phyloP scores from a whole-genome alignment of 2,888 invertebrate species.

The Clostera curtula region DNA sequence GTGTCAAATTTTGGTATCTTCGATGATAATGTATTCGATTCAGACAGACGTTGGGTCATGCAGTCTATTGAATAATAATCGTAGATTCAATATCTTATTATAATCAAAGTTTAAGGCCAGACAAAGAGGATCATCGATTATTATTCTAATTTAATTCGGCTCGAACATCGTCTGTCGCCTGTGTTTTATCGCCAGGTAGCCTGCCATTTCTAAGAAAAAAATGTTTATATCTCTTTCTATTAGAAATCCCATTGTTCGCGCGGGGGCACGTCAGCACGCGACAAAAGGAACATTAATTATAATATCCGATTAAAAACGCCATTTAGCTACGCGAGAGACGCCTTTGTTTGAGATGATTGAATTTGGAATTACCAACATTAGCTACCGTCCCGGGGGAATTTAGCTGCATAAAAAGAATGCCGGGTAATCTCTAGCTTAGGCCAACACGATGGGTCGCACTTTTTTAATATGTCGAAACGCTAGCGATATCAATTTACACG shows the following conservation, averaged over 20 bases:
- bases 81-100: constrained; percentile 25
- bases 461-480: constrained; percentile 35
- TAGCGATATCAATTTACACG: constrained; percentile 59
- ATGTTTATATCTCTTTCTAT: constrained; percentile 71
- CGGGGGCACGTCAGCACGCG: constrained; percentile 73
- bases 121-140: constrained; percentile 54
- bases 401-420: constrained; percentile 36
- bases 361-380: constrained; percentile 68
- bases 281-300: constrained; percentile 76
- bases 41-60: constrained; percentile 9
- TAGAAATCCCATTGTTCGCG: constrained; percentile 72
- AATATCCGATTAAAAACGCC: constrained; percentile 75
- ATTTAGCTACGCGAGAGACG: constrained; percentile 67
- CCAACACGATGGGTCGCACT: constrained; percentile 24
- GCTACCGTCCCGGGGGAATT: constrained; percentile 47
- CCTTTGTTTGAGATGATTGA: constrained; percentile 73
- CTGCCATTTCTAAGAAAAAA: constrained; percentile 67
- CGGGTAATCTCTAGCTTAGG: constrained; percentile 37
- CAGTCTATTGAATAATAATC: constrained; percentile 19
- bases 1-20: too few relatives aligned
- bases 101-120: constrained; percentile 28
- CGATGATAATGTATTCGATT: constrained; percentile 11
- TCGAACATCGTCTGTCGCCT: constrained; percentile 55
- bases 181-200: constrained; percentile 72
- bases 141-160: constrained; percentile 68